Percentiles rank a stretch among this genome's conserved stretches.
These are phyloP conservation scores for Pavo muticus DNA, from an alignment of 2,113 vertebrate genomes.

Conservation along the genomic window DNA sequence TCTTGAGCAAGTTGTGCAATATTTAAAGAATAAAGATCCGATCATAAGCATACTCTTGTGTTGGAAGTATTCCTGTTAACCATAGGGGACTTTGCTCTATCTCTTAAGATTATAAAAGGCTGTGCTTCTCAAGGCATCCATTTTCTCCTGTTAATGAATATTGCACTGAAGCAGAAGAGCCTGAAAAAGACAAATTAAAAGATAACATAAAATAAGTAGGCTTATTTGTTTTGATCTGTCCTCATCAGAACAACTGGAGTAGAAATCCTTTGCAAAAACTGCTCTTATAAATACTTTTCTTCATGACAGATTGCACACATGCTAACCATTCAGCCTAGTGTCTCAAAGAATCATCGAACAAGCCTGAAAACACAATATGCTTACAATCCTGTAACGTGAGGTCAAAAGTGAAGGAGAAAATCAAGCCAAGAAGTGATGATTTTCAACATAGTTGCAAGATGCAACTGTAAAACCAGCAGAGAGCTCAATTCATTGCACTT, in stretches of 20 bases:
- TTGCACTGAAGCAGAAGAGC: background rate
- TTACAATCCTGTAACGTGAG: background rate
- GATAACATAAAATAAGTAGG: background rate
- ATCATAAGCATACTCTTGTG: fast-evolving
- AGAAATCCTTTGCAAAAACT: background rate
- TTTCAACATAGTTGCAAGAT: background rate
- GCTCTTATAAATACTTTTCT: background rate
- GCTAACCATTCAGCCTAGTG: background rate
- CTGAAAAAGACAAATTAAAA: background rate
- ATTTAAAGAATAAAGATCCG: background rate
- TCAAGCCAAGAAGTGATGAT: background rate
- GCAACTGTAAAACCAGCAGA: background rate
- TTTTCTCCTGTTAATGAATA: background rate
- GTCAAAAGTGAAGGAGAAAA: background rate
- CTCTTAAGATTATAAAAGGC: background rate
- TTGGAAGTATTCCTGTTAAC: background rate
- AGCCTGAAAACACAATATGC: background rate
- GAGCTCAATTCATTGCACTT: background rate
- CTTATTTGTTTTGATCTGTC: background rate
- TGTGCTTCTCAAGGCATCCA: background rate
- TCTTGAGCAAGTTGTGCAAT: fast-evolving
- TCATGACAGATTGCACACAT: background rate
- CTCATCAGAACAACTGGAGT: background rate
- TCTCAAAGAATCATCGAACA: background rate
- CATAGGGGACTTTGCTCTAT: background rate